Conservation (phyloP, 1,140 invertebrate genomes). For the Nasonia longicornis region DNA sequence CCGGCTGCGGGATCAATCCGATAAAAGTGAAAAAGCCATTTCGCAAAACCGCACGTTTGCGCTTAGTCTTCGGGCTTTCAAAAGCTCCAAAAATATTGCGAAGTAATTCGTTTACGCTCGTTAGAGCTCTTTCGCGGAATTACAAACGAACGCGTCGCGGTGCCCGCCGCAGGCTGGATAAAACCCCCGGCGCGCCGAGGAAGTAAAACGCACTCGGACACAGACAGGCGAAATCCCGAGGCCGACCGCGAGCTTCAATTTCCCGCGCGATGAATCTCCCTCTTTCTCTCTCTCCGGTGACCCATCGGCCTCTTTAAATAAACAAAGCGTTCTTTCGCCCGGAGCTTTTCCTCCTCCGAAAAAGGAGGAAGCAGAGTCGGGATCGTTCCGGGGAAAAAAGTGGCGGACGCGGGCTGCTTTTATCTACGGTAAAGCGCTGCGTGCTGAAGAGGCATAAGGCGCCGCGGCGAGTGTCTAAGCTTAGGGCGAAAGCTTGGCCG, state of each 20-base stretch:
- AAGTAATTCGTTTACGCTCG: neutral
- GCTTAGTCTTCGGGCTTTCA: too few relatives aligned
- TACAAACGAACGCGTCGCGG: neutral
- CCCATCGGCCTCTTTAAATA: neutral
- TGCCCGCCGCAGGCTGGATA: neutral
- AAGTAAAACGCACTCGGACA: too few relatives aligned
- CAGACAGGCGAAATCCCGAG: neutral
- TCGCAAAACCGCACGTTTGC: neutral
- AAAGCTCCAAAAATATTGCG: neutral
- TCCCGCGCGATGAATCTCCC: neutral
- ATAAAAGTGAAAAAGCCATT: neutral
- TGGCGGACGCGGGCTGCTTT: neutral
- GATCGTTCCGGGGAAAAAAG: too few relatives aligned
- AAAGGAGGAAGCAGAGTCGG: too few relatives aligned
- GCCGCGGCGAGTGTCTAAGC: too few relatives aligned
- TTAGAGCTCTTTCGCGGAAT: neutral
- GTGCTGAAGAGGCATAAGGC: too few relatives aligned
- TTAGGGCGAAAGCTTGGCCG: too few relatives aligned
- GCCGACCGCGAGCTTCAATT: neutral
- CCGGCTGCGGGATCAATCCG: neutral
- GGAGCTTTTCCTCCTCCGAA: too few relatives aligned
- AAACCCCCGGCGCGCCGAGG: too few relatives aligned
- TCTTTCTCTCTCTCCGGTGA: too few relatives aligned
- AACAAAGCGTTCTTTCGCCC: neutral
- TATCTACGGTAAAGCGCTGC: neutral